Evolutionary conservation across 2,797 vertebrate species (phyloP).

Genomic region (Macropus fuliginosus): DNA sequence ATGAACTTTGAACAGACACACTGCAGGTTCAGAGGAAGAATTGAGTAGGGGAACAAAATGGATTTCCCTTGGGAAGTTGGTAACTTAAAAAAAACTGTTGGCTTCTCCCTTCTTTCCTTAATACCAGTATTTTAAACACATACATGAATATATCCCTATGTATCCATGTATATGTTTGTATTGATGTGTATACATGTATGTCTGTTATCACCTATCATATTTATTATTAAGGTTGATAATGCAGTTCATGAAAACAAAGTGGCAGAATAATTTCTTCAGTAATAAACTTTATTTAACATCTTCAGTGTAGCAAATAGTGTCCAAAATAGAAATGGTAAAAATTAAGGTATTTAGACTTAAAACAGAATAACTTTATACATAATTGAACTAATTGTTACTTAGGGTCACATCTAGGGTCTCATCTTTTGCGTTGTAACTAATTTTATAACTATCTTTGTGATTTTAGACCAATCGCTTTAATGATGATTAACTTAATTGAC

Average conservation of each 20-base stretch:
- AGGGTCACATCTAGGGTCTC: no score
- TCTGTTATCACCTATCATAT: neutral
- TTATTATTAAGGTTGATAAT: neutral
- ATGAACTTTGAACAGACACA: neutral
- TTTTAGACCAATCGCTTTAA: neutral
- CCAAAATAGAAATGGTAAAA: neutral
- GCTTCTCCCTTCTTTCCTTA: neutral
- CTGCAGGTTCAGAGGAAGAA: neutral
- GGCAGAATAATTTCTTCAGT: neutral
- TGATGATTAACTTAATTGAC: neutral
- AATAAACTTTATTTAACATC: neutral
- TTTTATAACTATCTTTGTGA: neutral
- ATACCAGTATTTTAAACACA: neutral
- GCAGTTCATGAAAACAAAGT: neutral
- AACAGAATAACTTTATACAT: neutral
- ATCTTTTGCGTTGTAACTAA: neutral
- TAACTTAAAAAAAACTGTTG: neutral
- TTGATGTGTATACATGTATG: neutral
- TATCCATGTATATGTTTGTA: neutral
- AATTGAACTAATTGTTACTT: neutral
- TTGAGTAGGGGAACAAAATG: neutral
- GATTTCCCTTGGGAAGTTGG: neutral
- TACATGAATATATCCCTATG: neutral
- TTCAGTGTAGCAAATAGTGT: neutral
- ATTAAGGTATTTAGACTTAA: neutral